Percentiles rank a stretch among this genome's conserved stretches.
Conservation (phyloP, 2,797 vertebrate genomes). For the Merluccius polli region DNA sequence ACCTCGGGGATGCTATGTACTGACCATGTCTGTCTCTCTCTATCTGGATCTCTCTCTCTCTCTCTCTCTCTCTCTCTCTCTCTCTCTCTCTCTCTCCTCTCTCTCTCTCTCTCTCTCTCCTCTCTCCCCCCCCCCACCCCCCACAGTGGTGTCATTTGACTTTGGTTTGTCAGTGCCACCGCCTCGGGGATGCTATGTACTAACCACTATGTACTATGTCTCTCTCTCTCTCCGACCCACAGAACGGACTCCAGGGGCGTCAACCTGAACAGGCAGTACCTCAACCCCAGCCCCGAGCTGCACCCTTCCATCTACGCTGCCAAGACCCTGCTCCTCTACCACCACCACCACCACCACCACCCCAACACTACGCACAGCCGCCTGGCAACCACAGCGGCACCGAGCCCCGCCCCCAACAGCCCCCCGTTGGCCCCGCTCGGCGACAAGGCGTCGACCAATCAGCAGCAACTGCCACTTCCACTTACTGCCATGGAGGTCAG, state of each 20-base stretch:
- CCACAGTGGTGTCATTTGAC: slow-evolving; percentile 1
- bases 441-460: slow-evolving; percentile 70
- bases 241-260: slow-evolving; percentile 94
- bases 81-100: neutral
- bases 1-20: neutral
- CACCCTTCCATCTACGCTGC: slow-evolving; percentile 93
- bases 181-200: neutral
- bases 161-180: neutral
- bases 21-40: neutral
- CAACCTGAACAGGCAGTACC: slow-evolving; percentile 93
- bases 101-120: slow-evolving; percentile 12
- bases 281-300: slow-evolving; percentile 84
- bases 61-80: neutral
- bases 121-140: slow-evolving; percentile 60
- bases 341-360: slow-evolving; percentile 65
- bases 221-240: neutral
- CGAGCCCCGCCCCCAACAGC: slow-evolving; percentile 49
- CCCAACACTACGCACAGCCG: slow-evolving; percentile 71
- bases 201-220: slow-evolving; percentile 8
- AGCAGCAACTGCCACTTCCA: slow-evolving; percentile 30
- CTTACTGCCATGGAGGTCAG: slow-evolving; percentile 77
- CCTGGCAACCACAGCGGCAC: slow-evolving; percentile 52
- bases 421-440: slow-evolving; percentile 46
- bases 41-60: slow-evolving; percentile 5
- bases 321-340: slow-evolving; percentile 88